A percentile compares a stretch with the other conserved stretches of the same genome.
These are phyloP conservation scores for Platyrinchus mystaceus DNA, from an alignment of 2,797 vertebrate species.

Conservation along the genomic window DNA sequence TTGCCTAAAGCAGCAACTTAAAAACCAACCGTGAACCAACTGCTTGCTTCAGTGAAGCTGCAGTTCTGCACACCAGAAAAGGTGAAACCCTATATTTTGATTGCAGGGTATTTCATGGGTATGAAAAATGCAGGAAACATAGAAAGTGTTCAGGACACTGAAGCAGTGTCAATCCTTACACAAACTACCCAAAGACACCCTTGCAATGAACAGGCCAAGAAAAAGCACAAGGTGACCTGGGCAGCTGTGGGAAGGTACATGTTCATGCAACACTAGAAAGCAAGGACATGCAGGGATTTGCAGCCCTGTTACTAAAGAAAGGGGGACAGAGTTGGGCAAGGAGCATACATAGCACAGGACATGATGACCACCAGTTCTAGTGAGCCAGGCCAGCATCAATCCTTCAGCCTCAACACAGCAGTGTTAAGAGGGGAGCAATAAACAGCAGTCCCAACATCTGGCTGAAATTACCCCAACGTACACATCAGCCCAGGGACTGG, in stretches of 20 bases:
- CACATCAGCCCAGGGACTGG: background rate
- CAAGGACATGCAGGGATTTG: background rate
- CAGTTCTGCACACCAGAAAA: background rate
- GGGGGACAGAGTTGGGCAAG: background rate
- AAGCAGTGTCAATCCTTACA: background rate
- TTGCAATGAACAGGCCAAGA: too few relatives aligned
- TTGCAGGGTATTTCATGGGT: background rate
- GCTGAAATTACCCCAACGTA: background rate
- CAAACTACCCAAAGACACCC: background rate
- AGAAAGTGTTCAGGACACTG: background rate
- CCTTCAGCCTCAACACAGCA: background rate
- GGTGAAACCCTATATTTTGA: background rate
- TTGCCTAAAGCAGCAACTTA: background rate
- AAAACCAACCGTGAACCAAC: background rate
- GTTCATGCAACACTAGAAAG: background rate
- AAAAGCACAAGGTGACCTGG: background rate
- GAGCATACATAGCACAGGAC: background rate
- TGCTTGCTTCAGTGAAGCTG: background rate
- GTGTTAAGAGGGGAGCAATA: background rate
- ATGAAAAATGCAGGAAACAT: background rate
- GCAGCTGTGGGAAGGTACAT: background rate
- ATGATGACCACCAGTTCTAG: background rate
- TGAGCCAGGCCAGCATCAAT: background rate
- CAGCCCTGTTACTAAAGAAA: background rate
- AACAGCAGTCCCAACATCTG: background rate